phyloP scores from a whole-genome alignment of 1,140 invertebrate species.

The Nomia melanderi region DNA sequence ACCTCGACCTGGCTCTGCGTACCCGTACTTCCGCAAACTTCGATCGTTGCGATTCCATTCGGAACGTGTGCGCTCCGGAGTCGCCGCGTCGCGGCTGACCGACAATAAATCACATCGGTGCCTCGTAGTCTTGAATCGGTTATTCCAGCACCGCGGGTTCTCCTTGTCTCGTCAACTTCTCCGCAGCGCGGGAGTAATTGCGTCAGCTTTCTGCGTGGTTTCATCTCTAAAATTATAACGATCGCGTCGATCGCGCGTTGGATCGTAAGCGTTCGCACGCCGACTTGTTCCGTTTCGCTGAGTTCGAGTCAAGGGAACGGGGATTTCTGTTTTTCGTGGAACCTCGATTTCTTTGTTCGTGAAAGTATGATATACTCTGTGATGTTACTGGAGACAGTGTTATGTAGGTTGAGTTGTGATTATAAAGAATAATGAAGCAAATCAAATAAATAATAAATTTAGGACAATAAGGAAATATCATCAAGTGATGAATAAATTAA shows the following conservation, averaged over 20 bases:
- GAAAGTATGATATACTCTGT: too few relatives aligned
- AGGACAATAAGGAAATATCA: too few relatives aligned
- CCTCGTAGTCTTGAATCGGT: neutral
- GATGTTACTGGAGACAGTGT: too few relatives aligned
- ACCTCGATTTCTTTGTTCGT: too few relatives aligned
- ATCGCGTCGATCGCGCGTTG: neutral
- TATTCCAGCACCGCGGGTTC: neutral
- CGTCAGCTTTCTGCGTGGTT: constrained; percentile 14
- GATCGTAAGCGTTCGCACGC: constrained; percentile 9
- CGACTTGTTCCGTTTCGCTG: neutral
- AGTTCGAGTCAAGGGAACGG: too few relatives aligned
- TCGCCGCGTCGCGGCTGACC: neutral
- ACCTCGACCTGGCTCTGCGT: too few relatives aligned
- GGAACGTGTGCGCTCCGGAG: neutral
- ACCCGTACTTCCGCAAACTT: constrained; percentile 7
- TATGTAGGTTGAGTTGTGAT: too few relatives aligned
- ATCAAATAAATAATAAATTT: too few relatives aligned
- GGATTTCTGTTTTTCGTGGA: too few relatives aligned
- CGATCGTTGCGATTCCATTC: neutral
- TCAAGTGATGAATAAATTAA: too few relatives aligned
- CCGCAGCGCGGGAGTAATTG: constrained; percentile 12
- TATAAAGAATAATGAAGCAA: too few relatives aligned
- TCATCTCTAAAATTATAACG: constrained; percentile 43
- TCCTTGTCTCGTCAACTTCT: neutral
- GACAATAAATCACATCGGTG: constrained; percentile 36